These are phyloP conservation scores for Drosophila siamana DNA, from an alignment of 2,888 invertebrate genomes.

Conservation along the genomic window DNA sequence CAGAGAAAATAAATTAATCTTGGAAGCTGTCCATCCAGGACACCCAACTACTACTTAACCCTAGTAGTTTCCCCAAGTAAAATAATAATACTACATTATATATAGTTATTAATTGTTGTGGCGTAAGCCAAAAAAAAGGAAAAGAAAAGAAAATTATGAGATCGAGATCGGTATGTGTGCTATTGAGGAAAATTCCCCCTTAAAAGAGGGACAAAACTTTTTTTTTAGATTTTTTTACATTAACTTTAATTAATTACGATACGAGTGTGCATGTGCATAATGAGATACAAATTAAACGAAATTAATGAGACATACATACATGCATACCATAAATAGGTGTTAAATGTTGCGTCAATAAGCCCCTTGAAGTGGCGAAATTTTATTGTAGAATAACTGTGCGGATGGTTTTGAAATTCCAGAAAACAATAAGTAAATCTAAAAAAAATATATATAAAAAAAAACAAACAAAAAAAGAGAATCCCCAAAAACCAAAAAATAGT, in stretches of 20 bases:
- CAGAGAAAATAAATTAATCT: background rate
- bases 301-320: conserved; percentile 2
- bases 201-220: conserved; percentile 29
- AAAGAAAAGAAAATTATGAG: conserved; percentile 9
- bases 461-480: conserved; percentile 10
- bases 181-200: conserved; percentile 30
- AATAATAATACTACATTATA: conserved; percentile 4
- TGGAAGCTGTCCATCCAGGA: conserved; percentile 10
- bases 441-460: conserved; percentile 22
- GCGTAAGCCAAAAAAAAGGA: conserved; percentile 10
- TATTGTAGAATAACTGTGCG: conserved; percentile 51
- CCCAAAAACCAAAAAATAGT: conserved; percentile 48
- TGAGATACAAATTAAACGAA: conserved; percentile 1
- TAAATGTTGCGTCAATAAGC: conserved; percentile 69
- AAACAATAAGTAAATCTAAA: conserved; percentile 34
- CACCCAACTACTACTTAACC: conserved; percentile 15
- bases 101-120: conserved; percentile 19
- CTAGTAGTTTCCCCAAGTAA: conserved; percentile 9
- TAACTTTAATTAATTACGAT: conserved; percentile 54
- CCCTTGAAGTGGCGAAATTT: conserved; percentile 57
- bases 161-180: conserved; percentile 42
- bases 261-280: conserved; percentile 1
- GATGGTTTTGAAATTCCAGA: conserved; percentile 32
- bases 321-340: conserved; percentile 50
- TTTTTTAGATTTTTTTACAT: conserved; percentile 74